phyloP scores from a whole-genome alignment of 2,797 vertebrate species.

The Limnodromus scolopaceus region DNA sequence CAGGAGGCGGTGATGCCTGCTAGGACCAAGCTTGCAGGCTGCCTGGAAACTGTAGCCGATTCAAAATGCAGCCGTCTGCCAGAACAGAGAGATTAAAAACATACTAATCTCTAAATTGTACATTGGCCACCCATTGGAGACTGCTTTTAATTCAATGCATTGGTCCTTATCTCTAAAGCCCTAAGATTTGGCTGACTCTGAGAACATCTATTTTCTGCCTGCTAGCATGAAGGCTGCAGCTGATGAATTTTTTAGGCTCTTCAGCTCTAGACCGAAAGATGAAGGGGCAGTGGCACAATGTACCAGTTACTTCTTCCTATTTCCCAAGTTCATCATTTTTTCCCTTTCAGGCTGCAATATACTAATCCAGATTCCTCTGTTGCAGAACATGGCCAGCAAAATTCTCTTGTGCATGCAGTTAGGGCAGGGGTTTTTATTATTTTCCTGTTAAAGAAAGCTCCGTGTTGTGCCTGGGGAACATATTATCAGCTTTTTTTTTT shows the following conservation, averaged over 20 bases:
- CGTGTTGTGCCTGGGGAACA: neutral
- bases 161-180: slow-evolving; percentile 20
- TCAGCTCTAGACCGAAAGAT: neutral
- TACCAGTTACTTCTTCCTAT: neutral
- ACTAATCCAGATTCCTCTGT: neutral
- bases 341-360: neutral
- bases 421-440: neutral
- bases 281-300: neutral
- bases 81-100: neutral
- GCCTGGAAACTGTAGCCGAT: neutral
- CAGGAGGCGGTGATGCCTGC: neutral
- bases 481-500: neutral
- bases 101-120: slow-evolving; percentile 4
- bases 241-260: neutral
- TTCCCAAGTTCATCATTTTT: neutral
- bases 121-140: neutral
- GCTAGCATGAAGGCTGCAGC: neutral
- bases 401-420: neutral
- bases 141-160: neutral
- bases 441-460: neutral
- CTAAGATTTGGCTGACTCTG: neutral
- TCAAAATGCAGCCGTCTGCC: neutral
- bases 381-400: neutral
- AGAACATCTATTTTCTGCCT: slow-evolving; percentile 26
- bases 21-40: neutral